A percentile compares a stretch with the other conserved stretches of the same genome.
These are phyloP conservation scores for Pycnonotus jocosus DNA, from an alignment of 2,113 vertebrate genomes.

Conservation along the genomic window DNA sequence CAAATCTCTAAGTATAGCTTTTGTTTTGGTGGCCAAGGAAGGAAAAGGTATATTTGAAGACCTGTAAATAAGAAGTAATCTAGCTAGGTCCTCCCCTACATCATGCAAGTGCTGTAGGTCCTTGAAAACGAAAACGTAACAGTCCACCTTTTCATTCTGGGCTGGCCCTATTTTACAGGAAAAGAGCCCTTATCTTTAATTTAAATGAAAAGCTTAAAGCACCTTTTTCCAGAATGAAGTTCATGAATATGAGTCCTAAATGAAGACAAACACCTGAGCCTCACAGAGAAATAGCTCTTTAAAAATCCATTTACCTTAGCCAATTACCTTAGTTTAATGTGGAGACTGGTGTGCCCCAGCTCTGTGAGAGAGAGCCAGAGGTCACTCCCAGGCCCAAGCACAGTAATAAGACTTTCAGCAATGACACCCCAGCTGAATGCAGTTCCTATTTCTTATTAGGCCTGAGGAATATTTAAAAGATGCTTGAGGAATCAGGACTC, in stretches of 20 bases:
- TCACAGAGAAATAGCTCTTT: not conserved
- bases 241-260: not conserved
- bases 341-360: not conserved
- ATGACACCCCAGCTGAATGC: not conserved
- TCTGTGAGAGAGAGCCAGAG: not conserved
- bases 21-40: not conserved
- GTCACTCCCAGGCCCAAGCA: not conserved
- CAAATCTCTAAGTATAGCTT: not conserved
- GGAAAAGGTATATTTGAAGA: not conserved
- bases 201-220: not conserved
- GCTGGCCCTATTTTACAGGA: not conserved
- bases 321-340: not conserved
- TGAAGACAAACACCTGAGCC: not conserved
- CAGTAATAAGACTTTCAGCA: not conserved
- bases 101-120: not conserved
- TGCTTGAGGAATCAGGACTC: not conserved
- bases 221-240: not conserved
- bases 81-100: not conserved
- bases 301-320: not conserved
- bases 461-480: not conserved
- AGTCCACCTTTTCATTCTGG: not conserved
- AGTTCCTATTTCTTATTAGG: not conserved
- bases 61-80: not conserved
- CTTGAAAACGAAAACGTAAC: not conserved
- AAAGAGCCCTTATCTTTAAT: not conserved